Base-by-base conservation (phyloP, 2,888 invertebrate species). In the Lissonota sp. region DNA sequence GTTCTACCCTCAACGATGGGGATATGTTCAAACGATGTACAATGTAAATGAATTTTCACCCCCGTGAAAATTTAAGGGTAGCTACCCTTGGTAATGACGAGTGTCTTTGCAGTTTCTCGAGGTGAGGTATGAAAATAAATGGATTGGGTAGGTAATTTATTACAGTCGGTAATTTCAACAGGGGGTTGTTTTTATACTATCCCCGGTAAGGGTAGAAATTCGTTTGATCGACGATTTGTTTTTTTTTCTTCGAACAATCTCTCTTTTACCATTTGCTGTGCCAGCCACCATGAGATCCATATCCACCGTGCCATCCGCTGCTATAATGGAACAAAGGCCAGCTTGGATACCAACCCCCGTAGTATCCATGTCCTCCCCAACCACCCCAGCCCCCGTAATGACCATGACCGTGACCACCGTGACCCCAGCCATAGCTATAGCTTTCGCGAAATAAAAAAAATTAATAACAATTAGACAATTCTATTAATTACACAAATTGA, bases 321-420 rank as follows among this genome's bases (percentile, higher is more conserved):
- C 76, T 55, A 14, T 78, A 57, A 58, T 83, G 75, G 73, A 80
- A 86, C 82, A 72, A 85, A 8, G 87, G 84, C 86, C 84, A 85
- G 40, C 84, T 57, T 14, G 86, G 84, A 49, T 85, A 83, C 80
- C 81, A 86, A 62, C 87, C 87, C 57, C 85, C 84, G 49, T 88
- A 84, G 80, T 84, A 81, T 58, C 84, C 84, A 55, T 84, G 83
- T 0, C 83, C 84, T 51, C 81, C 79, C 80, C 80, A 83, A 66
- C 81, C 81, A 12, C 83, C 79, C 83, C 82, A 84, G 10, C 84
- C 78, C 7, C 83, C 80, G 55, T 26, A 26, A 26, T 26, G 26
- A 26, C 26, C 26, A 3, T 26, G 26, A 26, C 81, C 66, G 39
- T 75, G 62, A 74, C 40, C 75, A 42, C 73, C 75, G 49, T 82